Base-by-base conservation (phyloP, 2,113 vertebrate genomes). In the Sula dactylatra region DNA sequence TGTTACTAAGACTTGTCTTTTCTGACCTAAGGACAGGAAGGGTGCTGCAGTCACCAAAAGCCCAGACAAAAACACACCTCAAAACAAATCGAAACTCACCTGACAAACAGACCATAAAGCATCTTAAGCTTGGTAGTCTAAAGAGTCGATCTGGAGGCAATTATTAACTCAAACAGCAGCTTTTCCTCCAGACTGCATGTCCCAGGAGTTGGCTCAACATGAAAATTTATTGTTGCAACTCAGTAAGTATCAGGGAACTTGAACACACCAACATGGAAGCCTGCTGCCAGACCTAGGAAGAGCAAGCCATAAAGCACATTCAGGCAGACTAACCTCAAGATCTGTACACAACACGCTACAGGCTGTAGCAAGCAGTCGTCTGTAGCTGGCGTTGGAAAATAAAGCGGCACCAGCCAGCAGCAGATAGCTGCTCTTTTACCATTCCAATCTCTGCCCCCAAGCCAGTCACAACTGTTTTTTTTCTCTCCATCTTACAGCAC, bases 231-330 rank as follows among this genome's bases (percentile, higher is more conserved):
- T 54, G 14, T 38, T 62, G 31, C 31, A 70, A 17, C 10, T 52
- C 18, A 16, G 34, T 19, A 42, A 7, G 36, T 67, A 81, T 52
- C 32, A 49, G 32, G 20, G 11, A 34, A 29, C 16, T 26, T 31
- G 4, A 58, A 58, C 22, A 59, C 5, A 8, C 5, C 12, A 42
- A 54, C 25, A 13, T 0, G 0, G 64, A 19, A 58, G 65, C 10
- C 45, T 58, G 31, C 47, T 16, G 14, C 13, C 52, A 64, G 36
- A 29, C 25, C 24, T 4, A 18, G 21, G 32, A 45, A 27, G n/a
- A 47, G 12, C 14, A 42, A 78, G 31, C 40, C 59, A 31, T 0
- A 13, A 17, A 16, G 25, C 13, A 11, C 5, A 1, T 44, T 50
- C 26, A 34, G 25, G 31, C 13, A 38, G 47, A 19, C 20, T 22